Evolutionary conservation across 2,113 vertebrate genomes (phyloP).

Genomic region (Furnarius figulus): DNA sequence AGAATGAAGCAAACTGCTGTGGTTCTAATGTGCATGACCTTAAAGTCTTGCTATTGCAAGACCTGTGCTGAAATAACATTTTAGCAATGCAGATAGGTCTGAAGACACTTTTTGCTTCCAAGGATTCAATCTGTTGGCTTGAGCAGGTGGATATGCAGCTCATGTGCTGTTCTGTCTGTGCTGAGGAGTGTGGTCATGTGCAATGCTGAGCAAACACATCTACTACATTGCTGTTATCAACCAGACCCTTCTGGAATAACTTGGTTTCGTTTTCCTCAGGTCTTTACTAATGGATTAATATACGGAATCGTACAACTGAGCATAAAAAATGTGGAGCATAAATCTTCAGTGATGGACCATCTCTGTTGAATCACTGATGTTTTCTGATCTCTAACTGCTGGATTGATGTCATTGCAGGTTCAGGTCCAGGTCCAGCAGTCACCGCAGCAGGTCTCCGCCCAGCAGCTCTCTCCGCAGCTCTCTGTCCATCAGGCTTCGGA

Average conservation of each 20-base stretch:
- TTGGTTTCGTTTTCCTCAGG: not conserved
- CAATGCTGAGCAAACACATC: not conserved
- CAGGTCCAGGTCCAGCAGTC: constrained; percentile 86
- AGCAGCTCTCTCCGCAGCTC: constrained; percentile 92
- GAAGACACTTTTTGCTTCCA: not conserved
- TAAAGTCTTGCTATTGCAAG: not conserved
- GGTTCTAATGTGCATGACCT: not conserved
- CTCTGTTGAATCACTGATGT: rapidly evolving
- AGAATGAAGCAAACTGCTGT: not conserved
- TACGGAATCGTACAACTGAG: not conserved
- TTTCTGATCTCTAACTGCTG: constrained; percentile 27
- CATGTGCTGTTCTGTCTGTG: not conserved
- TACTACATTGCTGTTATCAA: rapidly evolving
- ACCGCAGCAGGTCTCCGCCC: constrained; percentile 80
- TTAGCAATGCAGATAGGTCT: not conserved
- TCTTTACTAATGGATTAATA: not conserved
- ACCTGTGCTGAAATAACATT: not conserved
- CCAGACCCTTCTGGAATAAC: not conserved
- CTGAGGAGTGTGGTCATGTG: not conserved
- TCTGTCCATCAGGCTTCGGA: constrained; percentile 88
- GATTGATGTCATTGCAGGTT: constrained; percentile 70
- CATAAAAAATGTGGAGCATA: not conserved
- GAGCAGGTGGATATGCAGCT: not conserved
- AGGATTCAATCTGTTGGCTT: not conserved
- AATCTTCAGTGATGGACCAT: not conserved